Evolutionary conservation across 1,140 invertebrate genomes (phyloP), one percentile per base, ranked within the genome.

Genomic region (Nephotettix cincticeps): DNA sequence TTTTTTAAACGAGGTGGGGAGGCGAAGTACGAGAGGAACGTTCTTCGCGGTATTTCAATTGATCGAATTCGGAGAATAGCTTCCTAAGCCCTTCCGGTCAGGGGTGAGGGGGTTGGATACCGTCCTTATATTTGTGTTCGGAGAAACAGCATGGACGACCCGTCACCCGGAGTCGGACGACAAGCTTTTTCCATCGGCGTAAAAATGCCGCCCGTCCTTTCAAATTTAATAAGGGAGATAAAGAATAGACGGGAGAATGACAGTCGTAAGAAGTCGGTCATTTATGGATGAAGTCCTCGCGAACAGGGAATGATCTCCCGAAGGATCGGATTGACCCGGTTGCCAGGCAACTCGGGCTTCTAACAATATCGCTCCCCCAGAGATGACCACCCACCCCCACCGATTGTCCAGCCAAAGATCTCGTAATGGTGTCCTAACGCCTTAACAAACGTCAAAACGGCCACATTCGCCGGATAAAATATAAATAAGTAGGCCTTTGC

Each of bases 361-460:
- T 51, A 51, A 51, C 47, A 51, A 51, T 51, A 51, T 51, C 47
- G n/a, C 47, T 21, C 47, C 47, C 47, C 4, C 19, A 19, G 47
- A 51, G 47, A 51, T 51, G 47, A 51, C 47, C 47, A n/a, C 47
- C n/a, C 32, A 6, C 32, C 14, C 47, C 14, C 47, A 4, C 4
- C 21, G 47, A 51, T 51, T 51, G 47, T 51, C 47, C 47, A 4
- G 47, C 47, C 47, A 51, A 21, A 51, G 47, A 51, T 51, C 47
- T 21, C 21, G 47, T 51, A 51, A 51, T 51, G 47, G 47, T 51
- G 47, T 51, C 47, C 47, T 51, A 51, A 51, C 47, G 47, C 47
- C 47, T 51, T 51, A 51, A 51, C 47, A 51, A 51, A 51, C 47
- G 47, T 51, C 47, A 51, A 51, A 51, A 51, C 47, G 47, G 47